Conservation (phyloP, 1,140 invertebrate genomes). For the Bombus terrestris region DNA sequence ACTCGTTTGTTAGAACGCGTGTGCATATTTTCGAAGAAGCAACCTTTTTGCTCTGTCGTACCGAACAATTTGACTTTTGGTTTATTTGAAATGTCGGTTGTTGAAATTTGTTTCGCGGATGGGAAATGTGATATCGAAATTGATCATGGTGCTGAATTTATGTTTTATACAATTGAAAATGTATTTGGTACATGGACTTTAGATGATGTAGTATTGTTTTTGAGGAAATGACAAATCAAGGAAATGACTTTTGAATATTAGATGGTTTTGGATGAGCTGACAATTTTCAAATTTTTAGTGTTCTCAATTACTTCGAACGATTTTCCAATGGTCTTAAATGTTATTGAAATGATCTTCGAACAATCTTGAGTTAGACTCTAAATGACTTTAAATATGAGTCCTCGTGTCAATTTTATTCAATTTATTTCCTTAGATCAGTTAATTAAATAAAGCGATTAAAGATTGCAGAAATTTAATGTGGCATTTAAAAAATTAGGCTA, state of each 20-base stretch:
- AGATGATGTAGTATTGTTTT: background rate
- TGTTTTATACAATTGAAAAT: background rate
- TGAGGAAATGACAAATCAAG: background rate
- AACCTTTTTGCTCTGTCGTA: background rate
- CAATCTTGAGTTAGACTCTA: background rate
- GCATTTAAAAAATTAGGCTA: background rate
- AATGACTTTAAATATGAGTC: background rate
- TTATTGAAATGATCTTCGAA: background rate
- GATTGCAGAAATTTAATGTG: no score
- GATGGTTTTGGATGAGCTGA: background rate
- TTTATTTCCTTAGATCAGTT: no score
- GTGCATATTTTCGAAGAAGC: slow-evolving; percentile 12
- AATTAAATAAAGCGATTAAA: no score
- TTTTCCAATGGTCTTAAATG: background rate
- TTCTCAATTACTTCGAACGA: background rate
- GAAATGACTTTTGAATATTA: no score
- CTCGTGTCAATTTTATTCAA: no score
- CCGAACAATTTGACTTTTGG: background rate
- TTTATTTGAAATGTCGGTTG: background rate
- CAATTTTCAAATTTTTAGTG: background rate
- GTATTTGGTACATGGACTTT: background rate
- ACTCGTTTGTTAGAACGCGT: background rate
- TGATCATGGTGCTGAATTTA: background rate
- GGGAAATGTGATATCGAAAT: background rate
- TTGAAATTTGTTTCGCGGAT: background rate